Conservation (phyloP, 1,140 invertebrate genomes). For the Epicauta chinensis region DNA sequence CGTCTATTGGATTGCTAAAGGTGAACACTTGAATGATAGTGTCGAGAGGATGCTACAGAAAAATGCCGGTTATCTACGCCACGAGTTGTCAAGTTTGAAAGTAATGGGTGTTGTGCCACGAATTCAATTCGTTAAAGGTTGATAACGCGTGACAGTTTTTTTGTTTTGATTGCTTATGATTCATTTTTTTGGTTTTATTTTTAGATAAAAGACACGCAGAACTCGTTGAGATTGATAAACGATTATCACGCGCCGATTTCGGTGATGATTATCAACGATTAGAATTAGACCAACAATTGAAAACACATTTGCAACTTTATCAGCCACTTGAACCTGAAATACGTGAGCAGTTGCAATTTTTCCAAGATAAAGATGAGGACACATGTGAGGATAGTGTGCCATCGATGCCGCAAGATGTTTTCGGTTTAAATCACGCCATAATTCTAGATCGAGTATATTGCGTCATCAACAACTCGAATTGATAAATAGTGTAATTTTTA, state of each 20-base stretch:
- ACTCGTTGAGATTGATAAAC: constrained; percentile 50
- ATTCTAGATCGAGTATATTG: constrained; percentile 49
- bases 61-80: constrained; percentile 51
- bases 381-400: constrained; percentile 46
- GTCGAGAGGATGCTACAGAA: constrained; percentile 50
- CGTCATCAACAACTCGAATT: not conserved
- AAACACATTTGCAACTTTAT: constrained; percentile 45
- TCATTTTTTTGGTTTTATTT: too few relatives aligned
- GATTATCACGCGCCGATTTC: constrained; percentile 53
- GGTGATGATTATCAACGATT: constrained; percentile 52
- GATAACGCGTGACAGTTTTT: not conserved
- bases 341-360: not conserved
- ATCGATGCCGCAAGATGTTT: constrained; percentile 62
- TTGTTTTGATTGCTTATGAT: not conserved
- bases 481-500: not conserved
- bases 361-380: constrained; percentile 30
- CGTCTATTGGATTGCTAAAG: constrained; percentile 61
- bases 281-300: constrained; percentile 42
- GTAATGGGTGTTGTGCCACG: constrained; percentile 65
- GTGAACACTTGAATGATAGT: constrained; percentile 41
- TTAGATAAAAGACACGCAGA: constrained; percentile 50
- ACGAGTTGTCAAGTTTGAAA: constrained; percentile 59
- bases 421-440: constrained; percentile 58
- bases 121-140: constrained; percentile 63
- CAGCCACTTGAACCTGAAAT: constrained; percentile 26